Evolutionary conservation across 2,888 invertebrate genomes (phyloP).

Genomic region (Pterostichus niger): DNA sequence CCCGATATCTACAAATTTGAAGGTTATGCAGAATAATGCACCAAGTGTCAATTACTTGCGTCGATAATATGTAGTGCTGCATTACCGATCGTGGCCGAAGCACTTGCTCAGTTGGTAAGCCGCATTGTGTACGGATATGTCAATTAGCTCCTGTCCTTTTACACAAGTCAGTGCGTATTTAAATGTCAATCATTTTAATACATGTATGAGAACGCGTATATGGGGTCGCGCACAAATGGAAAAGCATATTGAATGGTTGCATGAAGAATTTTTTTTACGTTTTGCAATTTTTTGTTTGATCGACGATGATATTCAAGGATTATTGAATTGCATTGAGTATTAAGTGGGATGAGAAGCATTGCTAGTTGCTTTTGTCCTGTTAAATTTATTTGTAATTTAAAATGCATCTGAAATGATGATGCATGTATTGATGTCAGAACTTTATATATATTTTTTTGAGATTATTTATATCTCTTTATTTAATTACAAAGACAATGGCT

Average conservation of each 20-base stretch:
- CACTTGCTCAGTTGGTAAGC: constrained; percentile 20
- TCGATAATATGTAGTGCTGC: constrained; percentile 6
- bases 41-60: constrained; percentile 4
- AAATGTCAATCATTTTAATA: constrained; percentile 58
- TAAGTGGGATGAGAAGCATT: not conserved
- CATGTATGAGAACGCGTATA: constrained; percentile 17
- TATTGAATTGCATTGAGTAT: constrained; percentile 11
- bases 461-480: not conserved
- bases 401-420: not conserved
- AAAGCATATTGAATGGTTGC: constrained; percentile 12
- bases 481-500: too few species aligned
- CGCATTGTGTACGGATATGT: constrained; percentile 47
- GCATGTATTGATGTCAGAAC: not conserved
- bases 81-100: constrained; percentile 1
- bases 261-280: not conserved
- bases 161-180: constrained; percentile 34
- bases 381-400: not conserved
- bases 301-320: constrained; percentile 31
- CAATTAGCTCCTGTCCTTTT: constrained; percentile 48
- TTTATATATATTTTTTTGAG: not conserved
- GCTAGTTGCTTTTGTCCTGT: not conserved
- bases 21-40: not conserved
- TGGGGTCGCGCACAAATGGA: constrained; percentile 9
- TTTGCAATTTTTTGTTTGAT: constrained; percentile 19
- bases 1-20: not conserved